Evolutionary conservation across 2,888 invertebrate genomes (phyloP).

Genomic region (Tromatobia lineatoria): DNA sequence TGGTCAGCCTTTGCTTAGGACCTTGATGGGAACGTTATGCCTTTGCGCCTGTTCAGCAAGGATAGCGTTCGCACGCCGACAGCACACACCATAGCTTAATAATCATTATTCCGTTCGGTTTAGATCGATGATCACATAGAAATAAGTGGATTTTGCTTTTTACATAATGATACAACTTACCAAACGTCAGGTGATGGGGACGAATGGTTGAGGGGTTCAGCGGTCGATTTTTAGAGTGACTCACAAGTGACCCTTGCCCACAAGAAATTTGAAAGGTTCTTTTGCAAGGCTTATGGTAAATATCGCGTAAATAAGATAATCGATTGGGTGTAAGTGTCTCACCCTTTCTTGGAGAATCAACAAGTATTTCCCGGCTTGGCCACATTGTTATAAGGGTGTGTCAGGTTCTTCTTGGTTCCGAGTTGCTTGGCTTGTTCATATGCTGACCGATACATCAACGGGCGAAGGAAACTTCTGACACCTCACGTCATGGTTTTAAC

Average conservation of each 20-base stretch:
- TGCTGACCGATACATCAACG: conserved; percentile 76
- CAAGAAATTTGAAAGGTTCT: not conserved
- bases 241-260: not conserved
- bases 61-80: conserved; percentile 32
- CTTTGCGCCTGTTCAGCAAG: conserved; percentile 68
- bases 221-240: not conserved
- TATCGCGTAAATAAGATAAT: conserved; percentile 44
- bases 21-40: conserved; percentile 73
- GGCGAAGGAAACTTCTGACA: conserved; percentile 77
- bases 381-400: conserved; percentile 6
- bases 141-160: not conserved
- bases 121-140: not conserved
- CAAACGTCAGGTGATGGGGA: not conserved
- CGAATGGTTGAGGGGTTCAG: not conserved
- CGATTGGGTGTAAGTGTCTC: conserved; percentile 43
- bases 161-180: not conserved
- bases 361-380: conserved; percentile 75
- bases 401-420: conserved; percentile 48
- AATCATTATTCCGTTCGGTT: not conserved
- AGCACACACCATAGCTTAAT: conserved; percentile 25
- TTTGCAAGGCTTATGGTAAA: not conserved
- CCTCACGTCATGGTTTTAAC: conserved; percentile 82
- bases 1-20: conserved; percentile 85
- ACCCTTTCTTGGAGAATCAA: conserved; percentile 77
- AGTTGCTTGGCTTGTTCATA: conserved; percentile 31